Evolutionary conservation across 2,888 invertebrate genomes (phyloP), one percentile per base, ranked within the genome.

Genomic region (Electrophaes corylata): DNA sequence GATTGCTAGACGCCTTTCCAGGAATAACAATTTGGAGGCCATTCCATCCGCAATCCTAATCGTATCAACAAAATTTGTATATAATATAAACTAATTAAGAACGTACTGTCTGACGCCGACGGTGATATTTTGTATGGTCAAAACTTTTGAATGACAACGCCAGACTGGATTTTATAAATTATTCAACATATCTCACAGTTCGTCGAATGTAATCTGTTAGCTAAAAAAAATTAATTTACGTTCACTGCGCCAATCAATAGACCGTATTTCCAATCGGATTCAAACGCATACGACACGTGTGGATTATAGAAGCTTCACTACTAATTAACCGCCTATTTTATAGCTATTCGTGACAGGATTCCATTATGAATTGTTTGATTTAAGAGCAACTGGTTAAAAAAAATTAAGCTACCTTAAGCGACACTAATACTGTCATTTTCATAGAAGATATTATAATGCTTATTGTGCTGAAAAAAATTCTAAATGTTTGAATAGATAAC

Each of bases 291-390:
- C 46, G 35, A 35, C 37, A 37, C 61, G 57, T 58, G 60, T 50
- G 60, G 67, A 71, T 70, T 69, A 72, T 67, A 69, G 53, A 33
- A 66, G 64, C 61, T 73, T 67, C 48, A 44, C 40, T 18, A 62
- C 62, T 67, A 70, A 58, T 56, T 50, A 67, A 56, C 35, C 60
- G 66, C 62, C 70, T 71, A 69, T 65, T 71, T 71, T 72, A 72
- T 72, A 64, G 55, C 48, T 57, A 67, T 23, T 63, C 70, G 69
- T 71, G 69, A 65, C 66, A 59, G 48, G 64, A 67, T 67, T 70
- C 51, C 14, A 16, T n/a, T 29, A 29, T 2, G 10, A 29, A 10
- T 10, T 29, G 1, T 29, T 10, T 29, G 26, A 10, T 29, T 6
- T 29, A 2, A 29, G 10, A 29, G 10, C 26, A 29, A 29, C 3